These are phyloP conservation scores for Patiria miniata DNA, from an alignment of 35 echinoderm and acorn worm species.

Conservation along the genomic window DNA sequence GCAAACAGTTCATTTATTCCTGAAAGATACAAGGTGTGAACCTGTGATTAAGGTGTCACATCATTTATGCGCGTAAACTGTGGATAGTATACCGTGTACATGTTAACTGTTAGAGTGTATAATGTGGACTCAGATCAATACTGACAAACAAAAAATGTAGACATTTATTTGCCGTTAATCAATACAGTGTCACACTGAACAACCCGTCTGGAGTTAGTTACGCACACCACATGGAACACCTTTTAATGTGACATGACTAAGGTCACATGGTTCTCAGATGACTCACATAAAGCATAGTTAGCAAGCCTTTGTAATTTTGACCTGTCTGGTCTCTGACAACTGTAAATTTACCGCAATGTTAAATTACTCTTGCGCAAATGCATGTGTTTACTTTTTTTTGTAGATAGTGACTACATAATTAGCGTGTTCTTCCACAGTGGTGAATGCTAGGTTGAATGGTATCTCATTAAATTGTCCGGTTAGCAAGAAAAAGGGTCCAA, in stretches of 20 bases:
- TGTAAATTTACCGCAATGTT: background rate
- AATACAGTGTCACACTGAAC: no score
- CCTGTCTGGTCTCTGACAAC: constrained; percentile 20
- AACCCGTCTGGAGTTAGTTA: background rate
- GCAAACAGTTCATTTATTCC: no score
- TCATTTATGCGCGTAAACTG: no score
- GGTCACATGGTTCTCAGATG: constrained; percentile 27
- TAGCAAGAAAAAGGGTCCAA: constrained; percentile 14
- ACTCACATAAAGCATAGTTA: background rate
- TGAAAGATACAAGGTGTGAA: no score
- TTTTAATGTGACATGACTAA: background rate
- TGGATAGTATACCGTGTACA: no score
- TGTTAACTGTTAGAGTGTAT: no score
- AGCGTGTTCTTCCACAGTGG: background rate
- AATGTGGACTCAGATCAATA: no score
- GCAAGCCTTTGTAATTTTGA: constrained; percentile 12
- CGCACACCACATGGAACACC: background rate
- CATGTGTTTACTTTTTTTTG: background rate
- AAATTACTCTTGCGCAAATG: background rate
- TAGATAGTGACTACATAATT: background rate
- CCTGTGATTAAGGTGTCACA: no score
- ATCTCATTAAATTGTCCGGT: background rate
- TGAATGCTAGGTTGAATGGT: background rate
- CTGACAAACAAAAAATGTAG: no score
- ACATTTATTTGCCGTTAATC: no score